Percentiles rank a stretch among this genome's conserved stretches.
Evolutionary conservation across 2,888 invertebrate genomes (phyloP).

Genomic region (Clitarchus hookeri): DNA sequence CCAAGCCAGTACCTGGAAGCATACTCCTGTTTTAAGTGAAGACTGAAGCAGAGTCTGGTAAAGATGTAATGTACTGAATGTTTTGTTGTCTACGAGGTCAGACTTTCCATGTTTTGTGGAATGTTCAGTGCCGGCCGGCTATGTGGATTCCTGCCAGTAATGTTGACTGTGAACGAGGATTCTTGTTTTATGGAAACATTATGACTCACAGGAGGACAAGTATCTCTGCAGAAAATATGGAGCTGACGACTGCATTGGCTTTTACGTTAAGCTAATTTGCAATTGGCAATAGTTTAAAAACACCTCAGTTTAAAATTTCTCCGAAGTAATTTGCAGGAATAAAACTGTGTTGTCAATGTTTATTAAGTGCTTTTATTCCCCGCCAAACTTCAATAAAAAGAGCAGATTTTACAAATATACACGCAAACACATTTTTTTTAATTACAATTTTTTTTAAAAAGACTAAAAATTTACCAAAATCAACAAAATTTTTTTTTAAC

Average conservation of each 20-base stretch:
- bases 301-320: background rate
- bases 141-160: background rate
- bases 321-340: background rate
- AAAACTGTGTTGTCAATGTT: background rate
- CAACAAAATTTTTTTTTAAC: background rate
- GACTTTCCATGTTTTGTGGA: background rate
- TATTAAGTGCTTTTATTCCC: background rate
- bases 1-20: background rate
- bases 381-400: background rate
- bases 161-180: background rate
- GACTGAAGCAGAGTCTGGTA: background rate
- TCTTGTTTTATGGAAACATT: background rate
- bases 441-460: background rate
- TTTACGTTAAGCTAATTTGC: background rate
- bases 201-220: background rate
- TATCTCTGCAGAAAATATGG: background rate
- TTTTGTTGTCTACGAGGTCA: background rate
- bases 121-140: background rate
- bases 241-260: background rate
- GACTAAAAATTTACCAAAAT: background rate
- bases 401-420: background rate
- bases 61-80: background rate
- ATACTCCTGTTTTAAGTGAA: constrained; percentile 6
- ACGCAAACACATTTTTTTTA: background rate
- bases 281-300: background rate